These are phyloP conservation scores for Torymus texanus DNA, from an alignment of 2,888 invertebrate genomes.

Conservation along the genomic window DNA sequence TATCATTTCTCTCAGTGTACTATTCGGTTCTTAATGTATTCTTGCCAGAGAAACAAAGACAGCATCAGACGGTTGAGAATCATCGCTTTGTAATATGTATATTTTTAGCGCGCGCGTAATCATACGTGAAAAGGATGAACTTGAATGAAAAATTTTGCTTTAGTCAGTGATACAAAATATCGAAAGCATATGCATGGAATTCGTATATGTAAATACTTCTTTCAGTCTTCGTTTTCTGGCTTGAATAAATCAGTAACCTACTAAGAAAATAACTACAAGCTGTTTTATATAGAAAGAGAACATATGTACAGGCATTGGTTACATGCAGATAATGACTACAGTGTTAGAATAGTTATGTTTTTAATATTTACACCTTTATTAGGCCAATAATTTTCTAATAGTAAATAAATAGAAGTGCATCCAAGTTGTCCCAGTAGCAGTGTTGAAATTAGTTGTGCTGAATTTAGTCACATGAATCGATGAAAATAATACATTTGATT, in stretches of 20 bases:
- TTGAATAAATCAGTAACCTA: background rate
- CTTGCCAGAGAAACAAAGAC: no score
- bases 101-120: no score
- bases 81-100: no score
- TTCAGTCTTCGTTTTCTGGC: background rate
- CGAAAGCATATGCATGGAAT: slow-evolving; percentile 1
- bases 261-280: background rate
- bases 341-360: slow-evolving; percentile 24
- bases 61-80: no score
- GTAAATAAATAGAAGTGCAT: slow-evolving; percentile 20
- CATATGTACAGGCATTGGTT: slow-evolving; percentile 30
- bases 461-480: slow-evolving; percentile 20
- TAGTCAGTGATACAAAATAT: no score
- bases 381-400: slow-evolving; percentile 26
- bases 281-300: background rate
- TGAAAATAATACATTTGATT: slow-evolving; percentile 24
- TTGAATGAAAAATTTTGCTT: no score
- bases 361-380: slow-evolving; percentile 45
- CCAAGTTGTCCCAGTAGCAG: slow-evolving; percentile 9
- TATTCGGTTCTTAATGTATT: no score
- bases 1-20: no score
- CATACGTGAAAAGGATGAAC: no score
- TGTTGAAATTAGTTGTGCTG: slow-evolving; percentile 30
- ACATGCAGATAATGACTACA: slow-evolving; percentile 39
- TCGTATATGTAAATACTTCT: background rate